Evolutionary conservation across 2,888 invertebrate genomes (phyloP), one percentile per base, ranked within the genome.

Genomic region (Eristalinus aeneus): DNA sequence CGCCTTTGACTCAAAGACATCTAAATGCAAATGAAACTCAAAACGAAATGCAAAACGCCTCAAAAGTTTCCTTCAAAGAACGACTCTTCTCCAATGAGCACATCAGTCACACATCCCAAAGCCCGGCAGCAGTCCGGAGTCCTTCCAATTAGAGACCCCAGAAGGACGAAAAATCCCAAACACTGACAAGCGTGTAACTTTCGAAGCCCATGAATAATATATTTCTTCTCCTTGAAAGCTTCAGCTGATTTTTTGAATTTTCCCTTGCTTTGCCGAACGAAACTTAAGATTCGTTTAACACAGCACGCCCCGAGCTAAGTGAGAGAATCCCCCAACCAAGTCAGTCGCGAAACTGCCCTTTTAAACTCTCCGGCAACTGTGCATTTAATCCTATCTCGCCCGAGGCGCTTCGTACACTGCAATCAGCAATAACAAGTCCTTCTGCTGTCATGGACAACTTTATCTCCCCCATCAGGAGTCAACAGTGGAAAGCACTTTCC

Each of bases 401-500:
- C 6, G 1, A 8, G 46, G 46, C 27, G 16, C 8, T n/a, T 16
- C 46, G 46, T 16, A 16, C 46, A 46, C 4, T n/a, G 46, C 46
- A 46, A 46, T 46, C 46, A 46, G n/a, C 46, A 46, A 39, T 12
- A 39, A 46, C 46, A 46, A 39, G 39, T 39, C 39, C 39, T 2
- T 46, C 5, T 16, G 46, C 46, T 16, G 46, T 16, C 46, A 16
- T 6, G 16, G 46, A 46, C 46, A 46, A 46, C 46, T 46, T 46
- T 46, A 46, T 46, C 16, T 20, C 9, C 16, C 16, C 46, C n/a
- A n/a, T 46, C 46, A 46, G 46, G 16, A 46, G 46, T 20, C 2
- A 58, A 74, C 54, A 67, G n/a, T 16, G 54, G 71, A 82, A 67
- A 23, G 53, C 76, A 65, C 71, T 71, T 10, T 64, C 46, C 20